Percentiles rank a stretch among this genome's conserved stretches.
These are phyloP conservation scores for Troides aeacus DNA, from an alignment of 2,888 invertebrate species.

Conservation along the genomic window DNA sequence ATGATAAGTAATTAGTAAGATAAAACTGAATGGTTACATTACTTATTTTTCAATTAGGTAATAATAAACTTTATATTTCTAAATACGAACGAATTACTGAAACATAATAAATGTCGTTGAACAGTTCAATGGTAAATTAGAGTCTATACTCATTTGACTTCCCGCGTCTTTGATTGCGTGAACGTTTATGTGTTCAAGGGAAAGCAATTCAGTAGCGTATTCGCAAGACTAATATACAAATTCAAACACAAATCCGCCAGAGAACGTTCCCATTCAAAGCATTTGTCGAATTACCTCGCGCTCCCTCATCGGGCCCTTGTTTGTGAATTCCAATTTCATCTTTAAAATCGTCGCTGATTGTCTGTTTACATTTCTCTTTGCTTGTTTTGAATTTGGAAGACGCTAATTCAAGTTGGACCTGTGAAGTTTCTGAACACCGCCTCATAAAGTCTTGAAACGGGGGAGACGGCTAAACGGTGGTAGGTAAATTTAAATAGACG, in stretches of 20 bases:
- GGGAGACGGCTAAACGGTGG: neutral
- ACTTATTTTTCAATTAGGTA: too few relatives aligned
- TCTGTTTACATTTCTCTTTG: conserved; percentile 74
- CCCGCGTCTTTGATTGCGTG: conserved; percentile 29
- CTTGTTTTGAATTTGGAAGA: conserved; percentile 69
- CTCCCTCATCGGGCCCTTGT: conserved; percentile 41
- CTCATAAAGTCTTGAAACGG: conserved; percentile 31
- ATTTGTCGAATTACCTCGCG: conserved; percentile 62
- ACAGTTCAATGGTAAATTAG: conserved; percentile 19
- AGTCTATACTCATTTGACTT: conserved; percentile 18
- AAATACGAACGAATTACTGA: neutral
- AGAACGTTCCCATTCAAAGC: conserved; percentile 48
- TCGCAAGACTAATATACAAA: conserved; percentile 33
- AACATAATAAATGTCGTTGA: neutral
- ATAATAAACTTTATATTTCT: neutral
- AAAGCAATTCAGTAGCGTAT: conserved; percentile 32
- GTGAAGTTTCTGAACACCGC: conserved; percentile 38
- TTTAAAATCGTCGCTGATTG: conserved; percentile 75
- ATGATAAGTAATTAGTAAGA: too few relatives aligned
- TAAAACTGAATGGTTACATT: too few relatives aligned
- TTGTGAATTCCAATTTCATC: conserved; percentile 63
- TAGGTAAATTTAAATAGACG: neutral
- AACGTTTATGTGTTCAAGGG: conserved; percentile 40
- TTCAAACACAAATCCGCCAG: conserved; percentile 45
- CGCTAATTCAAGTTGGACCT: conserved; percentile 53